These are phyloP conservation scores for Cephalopachus bancanus DNA, from an alignment of 2,797 vertebrate genomes.

Conservation along the genomic window DNA sequence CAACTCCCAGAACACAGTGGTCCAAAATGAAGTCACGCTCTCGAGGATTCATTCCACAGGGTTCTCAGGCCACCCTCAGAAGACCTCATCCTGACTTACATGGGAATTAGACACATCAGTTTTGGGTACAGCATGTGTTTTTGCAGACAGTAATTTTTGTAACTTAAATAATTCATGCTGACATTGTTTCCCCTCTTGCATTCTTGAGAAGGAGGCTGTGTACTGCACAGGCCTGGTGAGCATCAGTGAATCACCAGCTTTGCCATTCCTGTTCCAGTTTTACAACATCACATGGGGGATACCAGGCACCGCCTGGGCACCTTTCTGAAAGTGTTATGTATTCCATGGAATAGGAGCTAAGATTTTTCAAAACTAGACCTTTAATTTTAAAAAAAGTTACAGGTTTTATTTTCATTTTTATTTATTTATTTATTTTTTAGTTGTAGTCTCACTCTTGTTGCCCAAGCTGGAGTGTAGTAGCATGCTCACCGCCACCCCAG, in stretches of 20 bases:
- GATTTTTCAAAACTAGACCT: slow-evolving; percentile 43
- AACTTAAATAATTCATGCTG: background rate
- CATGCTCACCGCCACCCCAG: too few relatives aligned
- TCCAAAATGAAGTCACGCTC: background rate
- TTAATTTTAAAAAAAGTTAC: background rate
- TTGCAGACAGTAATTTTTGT: slow-evolving; percentile 18
- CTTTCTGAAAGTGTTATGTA: background rate
- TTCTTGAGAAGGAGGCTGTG: slow-evolving; percentile 43
- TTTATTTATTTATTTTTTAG: background rate
- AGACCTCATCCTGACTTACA: background rate
- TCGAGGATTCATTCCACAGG: background rate
- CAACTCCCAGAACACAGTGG: background rate
- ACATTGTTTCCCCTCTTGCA: background rate
- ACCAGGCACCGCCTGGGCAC: background rate
- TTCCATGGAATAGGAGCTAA: background rate
- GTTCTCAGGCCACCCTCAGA: background rate
- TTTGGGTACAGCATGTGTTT: background rate
- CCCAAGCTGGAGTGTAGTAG: too few relatives aligned
- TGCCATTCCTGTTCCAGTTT: background rate
- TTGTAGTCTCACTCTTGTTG: too few relatives aligned
- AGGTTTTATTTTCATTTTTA: background rate
- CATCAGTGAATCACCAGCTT: background rate
- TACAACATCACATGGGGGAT: background rate
- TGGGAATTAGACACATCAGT: background rate
- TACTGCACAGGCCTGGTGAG: background rate